These are phyloP conservation scores for Noctua fimbriata DNA, from an alignment of 2,888 invertebrate genomes.

Conservation along the genomic window DNA sequence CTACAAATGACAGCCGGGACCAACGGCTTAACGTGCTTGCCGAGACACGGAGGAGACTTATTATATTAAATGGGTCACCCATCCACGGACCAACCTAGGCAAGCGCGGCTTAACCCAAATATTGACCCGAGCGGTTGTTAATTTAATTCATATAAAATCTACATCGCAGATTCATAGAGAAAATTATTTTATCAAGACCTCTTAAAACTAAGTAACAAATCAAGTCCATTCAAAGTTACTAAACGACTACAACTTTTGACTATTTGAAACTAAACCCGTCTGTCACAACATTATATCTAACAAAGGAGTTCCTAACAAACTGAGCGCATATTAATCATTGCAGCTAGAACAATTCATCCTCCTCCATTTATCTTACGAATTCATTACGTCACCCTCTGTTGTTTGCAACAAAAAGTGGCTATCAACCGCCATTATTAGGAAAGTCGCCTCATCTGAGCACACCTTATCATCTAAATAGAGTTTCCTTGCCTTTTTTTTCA, in stretches of 20 bases:
- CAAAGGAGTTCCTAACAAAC: slow-evolving; percentile 32
- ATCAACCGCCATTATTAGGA: slow-evolving; percentile 47
- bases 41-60: background rate
- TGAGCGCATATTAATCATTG: slow-evolving; percentile 51
- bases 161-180: background rate
- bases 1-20: background rate
- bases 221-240: background rate
- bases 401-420: slow-evolving; percentile 50
- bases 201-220: background rate
- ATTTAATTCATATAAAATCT: background rate
- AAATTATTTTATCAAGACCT: background rate
- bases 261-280: slow-evolving; percentile 12
- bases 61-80: too few relatives aligned
- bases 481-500: slow-evolving; percentile 64
- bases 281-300: slow-evolving; percentile 20
- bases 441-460: slow-evolving; percentile 45
- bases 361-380: slow-evolving; percentile 54
- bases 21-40: background rate
- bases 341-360: slow-evolving; percentile 48
- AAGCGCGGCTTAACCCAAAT: background rate
- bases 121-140: background rate
- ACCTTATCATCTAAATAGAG: slow-evolving; percentile 62
- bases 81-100: too few relatives aligned
- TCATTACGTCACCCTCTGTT: slow-evolving; percentile 38
- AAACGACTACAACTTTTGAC: slow-evolving; percentile 15